Base-by-base conservation (phyloP, 1,140 invertebrate genomes). In the Zaprionus vittiger region DNA sequence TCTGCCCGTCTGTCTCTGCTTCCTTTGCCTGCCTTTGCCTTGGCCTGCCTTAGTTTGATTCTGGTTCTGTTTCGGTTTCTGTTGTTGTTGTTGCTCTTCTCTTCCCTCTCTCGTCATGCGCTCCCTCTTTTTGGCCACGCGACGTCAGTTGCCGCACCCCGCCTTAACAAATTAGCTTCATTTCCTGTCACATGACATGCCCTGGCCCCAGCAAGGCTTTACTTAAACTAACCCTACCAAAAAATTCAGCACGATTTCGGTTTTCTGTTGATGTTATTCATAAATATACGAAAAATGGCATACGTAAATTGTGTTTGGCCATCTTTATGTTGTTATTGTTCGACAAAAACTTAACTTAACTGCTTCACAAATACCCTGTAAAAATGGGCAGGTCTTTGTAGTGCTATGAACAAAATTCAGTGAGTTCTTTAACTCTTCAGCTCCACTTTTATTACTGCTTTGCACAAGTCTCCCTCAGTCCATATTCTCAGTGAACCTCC, bases 161-260 rank as follows among this genome's bases (percentile, higher is more conserved):
- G 85, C 70, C 79, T 17, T 82, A 85, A 67, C 85, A 89, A 89
- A 89, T 89, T 90, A 89, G 85, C 75, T 85, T 89, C 81, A 89
- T 89, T 89, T 89, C 85, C 85, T 89, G 85, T 79, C 81, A 80
- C 79, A 81, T 85, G 85, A 75, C 83, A 47, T 44, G 31, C 31
- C 31, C 31, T 81, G 28, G 38, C 80, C 66, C 77, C 81, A 64
- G 47, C 61, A 41, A 73, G 31, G 56, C 68, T 72, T 85, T 55
- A 52, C 47, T 56, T 72, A 77, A 80, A 81, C 81, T 72, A 77
- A 80, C 84, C 81, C 84, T 81, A 77, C 74, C 84, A 60, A 64
- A 75, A 78, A 81, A 81, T 61, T 73, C 54, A 41, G 28, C 47
- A 47, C 28, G 26, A 26, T 56, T 44, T 62, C 37, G 24, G 38